Evolutionary conservation across 1,140 invertebrate species (phyloP), one percentile per base, ranked within the genome.

Genomic region (Hycleus phaleratus): DNA sequence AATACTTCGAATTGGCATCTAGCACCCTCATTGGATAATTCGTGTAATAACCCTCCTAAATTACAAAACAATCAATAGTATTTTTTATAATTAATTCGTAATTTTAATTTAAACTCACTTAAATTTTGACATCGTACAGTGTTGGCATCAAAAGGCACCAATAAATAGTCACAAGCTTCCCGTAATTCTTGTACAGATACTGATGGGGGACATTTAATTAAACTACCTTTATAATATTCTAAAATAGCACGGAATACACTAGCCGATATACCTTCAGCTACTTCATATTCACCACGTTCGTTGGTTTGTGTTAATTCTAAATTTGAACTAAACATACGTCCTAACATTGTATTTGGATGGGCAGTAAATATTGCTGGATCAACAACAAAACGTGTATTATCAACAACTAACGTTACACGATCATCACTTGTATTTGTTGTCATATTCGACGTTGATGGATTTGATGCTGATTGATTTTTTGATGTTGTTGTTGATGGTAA

Each of bases 1-100:
- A 97, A 99, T 8, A 85, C 83, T 77, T 97, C 93, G 76, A 99
- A 99, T 73, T 98, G 95, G 63, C 90, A 85, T 3, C 95, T 84
- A 0, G 97, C 97, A 18, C 97, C 97, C 74, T 99, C 97, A 76
- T 99, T 99, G 38, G 94, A 97, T 24, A 99, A 77, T 75, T 99
- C 97, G 76, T 99, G 97, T 6, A 99, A 79, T 45, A 99, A 80
- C 53, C 93, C 95, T 69, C 95, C 92, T 87, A 77, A 32, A 67
- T 59, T 26, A 11, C 1, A 42, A 11, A 24, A 8, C 9, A 6
- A 39, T 6, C 1, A 7, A 32, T 46, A 46, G 7, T 25, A 63
- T 45, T 56, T 47, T 63, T 54, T 59, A 12, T 62, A 26, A 5
- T 26, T 3, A 52, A 58, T 52, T 44, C 4, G 8, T 40, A 48